phyloP scores from a whole-genome alignment of 1,140 invertebrate genomes.

The Pseudoatta argentina region DNA sequence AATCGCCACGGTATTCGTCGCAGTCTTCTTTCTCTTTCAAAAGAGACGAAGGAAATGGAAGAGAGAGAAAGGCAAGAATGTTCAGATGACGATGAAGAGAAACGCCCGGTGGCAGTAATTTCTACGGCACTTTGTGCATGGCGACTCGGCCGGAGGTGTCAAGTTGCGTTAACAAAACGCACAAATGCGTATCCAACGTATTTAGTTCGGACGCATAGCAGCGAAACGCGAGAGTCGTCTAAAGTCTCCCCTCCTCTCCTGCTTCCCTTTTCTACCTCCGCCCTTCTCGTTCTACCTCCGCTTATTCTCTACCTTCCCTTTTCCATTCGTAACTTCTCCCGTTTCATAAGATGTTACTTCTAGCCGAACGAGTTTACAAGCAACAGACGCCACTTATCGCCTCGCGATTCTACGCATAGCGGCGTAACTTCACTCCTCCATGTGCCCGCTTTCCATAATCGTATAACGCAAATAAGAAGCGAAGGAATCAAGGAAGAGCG shows the following conservation, averaged over 20 bases:
- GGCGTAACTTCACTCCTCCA: conserved; percentile 29
- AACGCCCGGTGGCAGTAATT: conserved; percentile 31
- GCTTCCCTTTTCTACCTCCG: neutral
- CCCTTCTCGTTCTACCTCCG: neutral
- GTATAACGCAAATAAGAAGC: conserved; percentile 7
- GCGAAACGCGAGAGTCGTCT: conserved; percentile 26
- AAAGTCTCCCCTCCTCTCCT: neutral
- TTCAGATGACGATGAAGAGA: conserved; percentile 30
- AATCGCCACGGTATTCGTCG: neutral
- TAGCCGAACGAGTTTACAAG: conserved; percentile 70
- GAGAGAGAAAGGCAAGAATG: neutral
- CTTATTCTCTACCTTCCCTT: neutral
- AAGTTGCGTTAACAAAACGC: conserved; percentile 65
- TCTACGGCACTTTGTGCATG: conserved; percentile 38
- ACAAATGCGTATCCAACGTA: conserved; percentile 33
- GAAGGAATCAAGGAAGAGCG: neutral
- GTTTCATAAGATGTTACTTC: conserved; percentile 72
- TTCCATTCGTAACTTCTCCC: conserved; percentile 51
- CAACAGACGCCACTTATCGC: conserved; percentile 58
- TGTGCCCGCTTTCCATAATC: conserved; percentile 45
- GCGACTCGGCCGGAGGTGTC: conserved; percentile 54
- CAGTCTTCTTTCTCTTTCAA: neutral
- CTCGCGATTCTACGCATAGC: neutral
- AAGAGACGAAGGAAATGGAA: neutral
- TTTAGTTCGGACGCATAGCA: conserved; percentile 44